phyloP scores from a whole-genome alignment of 2,113 vertebrate species.

The Todiramphus saurophagus region DNA sequence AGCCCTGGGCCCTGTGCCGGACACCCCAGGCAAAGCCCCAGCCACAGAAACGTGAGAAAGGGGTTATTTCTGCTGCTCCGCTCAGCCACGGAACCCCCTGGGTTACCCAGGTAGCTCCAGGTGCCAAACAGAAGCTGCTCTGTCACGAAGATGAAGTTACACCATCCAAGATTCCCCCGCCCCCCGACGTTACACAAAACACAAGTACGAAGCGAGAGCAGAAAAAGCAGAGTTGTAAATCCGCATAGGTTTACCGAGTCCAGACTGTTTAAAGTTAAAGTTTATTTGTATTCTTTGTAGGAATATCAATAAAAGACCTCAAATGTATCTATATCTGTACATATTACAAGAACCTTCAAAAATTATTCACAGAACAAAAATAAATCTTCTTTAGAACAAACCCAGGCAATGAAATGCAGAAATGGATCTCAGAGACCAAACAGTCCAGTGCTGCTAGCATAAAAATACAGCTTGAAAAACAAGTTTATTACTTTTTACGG shows the following conservation, averaged over 20 bases:
- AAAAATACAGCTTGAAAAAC: constrained; percentile 81
- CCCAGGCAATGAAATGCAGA: constrained; percentile 82
- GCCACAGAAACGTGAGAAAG: rapidly evolving
- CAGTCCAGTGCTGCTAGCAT: constrained; percentile 77
- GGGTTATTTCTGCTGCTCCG: neutral
- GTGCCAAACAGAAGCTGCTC: neutral
- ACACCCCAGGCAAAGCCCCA: neutral
- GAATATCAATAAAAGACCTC: constrained; percentile 85
- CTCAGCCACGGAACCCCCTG: rapidly evolving
- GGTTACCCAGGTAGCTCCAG: neutral
- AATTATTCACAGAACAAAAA: constrained; percentile 87
- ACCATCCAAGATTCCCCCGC: rapidly evolving
- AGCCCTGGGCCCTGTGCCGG: neutral
- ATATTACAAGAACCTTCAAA: constrained; percentile 83
- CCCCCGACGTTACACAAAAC: neutral
- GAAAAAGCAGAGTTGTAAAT: neutral
- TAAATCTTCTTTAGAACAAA: constrained; percentile 85
- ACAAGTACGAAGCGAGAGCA: neutral
- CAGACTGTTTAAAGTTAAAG: constrained; percentile 82
- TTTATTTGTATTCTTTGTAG: constrained; percentile 84
- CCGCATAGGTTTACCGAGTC: neutral
- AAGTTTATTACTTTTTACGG: constrained; percentile 75
- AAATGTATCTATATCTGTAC: constrained; percentile 84
- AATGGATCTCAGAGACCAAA: constrained; percentile 74
- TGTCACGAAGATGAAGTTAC: rapidly evolving